These are phyloP conservation scores for Engystomops pustulosus DNA, from an alignment of 2,113 vertebrate species.

Conservation along the genomic window DNA sequence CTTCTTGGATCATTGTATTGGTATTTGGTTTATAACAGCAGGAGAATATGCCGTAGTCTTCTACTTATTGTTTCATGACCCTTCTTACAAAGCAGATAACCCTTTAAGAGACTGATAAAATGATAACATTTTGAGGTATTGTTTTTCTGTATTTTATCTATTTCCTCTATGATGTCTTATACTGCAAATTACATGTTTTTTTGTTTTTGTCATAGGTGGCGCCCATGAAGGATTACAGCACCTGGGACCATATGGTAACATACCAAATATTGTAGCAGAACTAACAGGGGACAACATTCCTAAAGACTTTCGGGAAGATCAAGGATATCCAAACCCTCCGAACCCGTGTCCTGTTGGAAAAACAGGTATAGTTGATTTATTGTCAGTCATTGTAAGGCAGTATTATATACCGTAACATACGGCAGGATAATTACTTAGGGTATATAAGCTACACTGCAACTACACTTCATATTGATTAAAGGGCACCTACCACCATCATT, in stretches of 20 bases:
- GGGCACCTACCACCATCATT: too few relatives aligned
- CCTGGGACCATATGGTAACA: conserved; percentile 96
- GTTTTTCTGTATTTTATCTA: neutral
- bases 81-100: too few relatives aligned
- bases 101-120: too few relatives aligned
- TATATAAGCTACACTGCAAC: too few relatives aligned
- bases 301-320: conserved; percentile 93
- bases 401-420: too few relatives aligned
- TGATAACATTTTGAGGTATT: neutral
- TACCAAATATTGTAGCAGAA: conserved; percentile 96
- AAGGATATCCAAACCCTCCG: conserved; percentile 96
- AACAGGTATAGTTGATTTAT: conserved; percentile 76
- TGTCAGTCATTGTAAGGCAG: neutral
- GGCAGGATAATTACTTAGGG: too few relatives aligned
- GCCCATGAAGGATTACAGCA: conserved; percentile 97
- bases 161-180: neutral
- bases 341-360: conserved; percentile 95
- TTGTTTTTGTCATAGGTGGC: conserved; percentile 79
- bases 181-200: too few relatives aligned
- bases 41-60: too few relatives aligned
- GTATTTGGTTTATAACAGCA: too few relatives aligned
- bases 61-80: too few relatives aligned
- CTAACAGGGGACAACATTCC: conserved; percentile 94
- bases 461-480: too few relatives aligned
- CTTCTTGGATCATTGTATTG: too few relatives aligned